Evolutionary conservation across 2,797 vertebrate species (phyloP).

Genomic region (Limosa lapponica): DNA sequence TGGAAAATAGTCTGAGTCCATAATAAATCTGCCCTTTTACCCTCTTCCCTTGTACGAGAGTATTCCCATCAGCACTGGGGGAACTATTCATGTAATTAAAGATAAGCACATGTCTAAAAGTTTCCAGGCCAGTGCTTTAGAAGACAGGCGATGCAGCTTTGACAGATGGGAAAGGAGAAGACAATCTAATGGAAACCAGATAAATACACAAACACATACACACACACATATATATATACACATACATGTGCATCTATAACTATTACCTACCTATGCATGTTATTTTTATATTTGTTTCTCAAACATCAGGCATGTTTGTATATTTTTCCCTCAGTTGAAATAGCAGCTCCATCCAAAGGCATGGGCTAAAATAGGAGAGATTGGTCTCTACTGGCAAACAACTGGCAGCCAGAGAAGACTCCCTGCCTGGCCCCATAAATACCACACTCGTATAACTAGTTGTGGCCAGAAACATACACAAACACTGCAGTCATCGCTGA

Average conservation of each 20-base stretch:
- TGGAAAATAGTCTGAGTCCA: not conserved
- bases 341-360: conserved; percentile 22
- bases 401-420: not conserved
- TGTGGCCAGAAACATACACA: not conserved
- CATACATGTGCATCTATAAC: accelerated
- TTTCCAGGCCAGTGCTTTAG: not conserved
- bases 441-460: not conserved
- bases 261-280: not conserved
- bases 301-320: not conserved
- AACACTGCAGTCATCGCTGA: not conserved
- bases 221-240: accelerated
- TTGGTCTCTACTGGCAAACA: not conserved
- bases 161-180: not conserved
- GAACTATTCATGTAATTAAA: not conserved
- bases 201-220: not conserved
- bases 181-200: not conserved
- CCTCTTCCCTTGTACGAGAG: accelerated
- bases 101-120: not conserved
- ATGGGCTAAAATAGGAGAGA: conserved; percentile 22
- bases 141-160: not conserved
- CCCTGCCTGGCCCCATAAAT: not conserved
- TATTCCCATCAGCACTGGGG: not conserved
- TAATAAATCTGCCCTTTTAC: conserved; percentile 5
- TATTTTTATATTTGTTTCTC: no score
- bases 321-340: conserved; percentile 1